A percentile compares a stretch with the other conserved stretches of the same genome.
Evolutionary conservation across 2,888 invertebrate species (phyloP).

Genomic region (Machimus rusticus): DNA sequence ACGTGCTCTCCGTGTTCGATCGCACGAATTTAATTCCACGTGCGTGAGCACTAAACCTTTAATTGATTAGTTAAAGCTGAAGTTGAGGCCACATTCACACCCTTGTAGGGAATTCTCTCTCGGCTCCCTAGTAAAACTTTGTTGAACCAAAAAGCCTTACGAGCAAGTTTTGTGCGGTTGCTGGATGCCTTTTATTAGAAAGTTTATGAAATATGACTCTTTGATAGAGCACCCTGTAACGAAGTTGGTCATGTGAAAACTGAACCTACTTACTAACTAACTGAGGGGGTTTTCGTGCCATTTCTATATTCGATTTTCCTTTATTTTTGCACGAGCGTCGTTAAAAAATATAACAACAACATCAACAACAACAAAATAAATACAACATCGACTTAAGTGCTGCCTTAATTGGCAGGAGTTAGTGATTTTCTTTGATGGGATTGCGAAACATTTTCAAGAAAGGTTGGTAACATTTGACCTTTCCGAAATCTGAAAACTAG

Average conservation of each 20-base stretch:
- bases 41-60: constrained; percentile 46
- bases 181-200: neutral
- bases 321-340: neutral
- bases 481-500: neutral
- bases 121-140: neutral
- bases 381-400: neutral
- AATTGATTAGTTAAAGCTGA: constrained; percentile 43
- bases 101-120: neutral
- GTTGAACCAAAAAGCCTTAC: neutral
- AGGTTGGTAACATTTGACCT: neutral
- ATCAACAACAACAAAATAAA: neutral
- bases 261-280: neutral
- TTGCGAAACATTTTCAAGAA: neutral
- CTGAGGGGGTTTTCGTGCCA: neutral
- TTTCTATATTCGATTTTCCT: neutral
- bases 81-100: constrained; percentile 1
- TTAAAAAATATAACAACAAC: neutral
- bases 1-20: constrained; percentile 36
- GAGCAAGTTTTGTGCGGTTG: neutral
- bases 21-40: constrained; percentile 40
- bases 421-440: neutral
- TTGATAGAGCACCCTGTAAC: neutral
- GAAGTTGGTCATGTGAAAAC: constrained; percentile 4
- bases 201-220: constrained; percentile 29
- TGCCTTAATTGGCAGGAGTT: neutral